Evolutionary conservation across 2,113 vertebrate species (phyloP).

Genomic region (Macquaria australasica): DNA sequence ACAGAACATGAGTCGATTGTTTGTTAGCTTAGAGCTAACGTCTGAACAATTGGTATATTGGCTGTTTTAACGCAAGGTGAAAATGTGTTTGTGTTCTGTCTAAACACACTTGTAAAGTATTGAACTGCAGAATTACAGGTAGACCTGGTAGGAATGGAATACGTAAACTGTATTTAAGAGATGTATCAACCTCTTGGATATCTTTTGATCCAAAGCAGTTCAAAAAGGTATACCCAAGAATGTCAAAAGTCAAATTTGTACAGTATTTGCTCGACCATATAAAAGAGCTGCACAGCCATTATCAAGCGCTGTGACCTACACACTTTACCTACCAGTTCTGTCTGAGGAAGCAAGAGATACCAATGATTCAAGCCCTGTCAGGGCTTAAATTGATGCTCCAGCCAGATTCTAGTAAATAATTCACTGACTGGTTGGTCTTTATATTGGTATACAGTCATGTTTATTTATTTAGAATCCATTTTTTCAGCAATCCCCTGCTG

Average conservation of each 20-base stretch:
- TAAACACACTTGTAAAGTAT: not conserved
- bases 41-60: not conserved
- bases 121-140: constrained; percentile 2
- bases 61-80: not conserved
- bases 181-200: not conserved
- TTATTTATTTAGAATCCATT: not conserved
- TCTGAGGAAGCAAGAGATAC: constrained; percentile 7
- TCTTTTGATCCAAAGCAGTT: constrained; percentile 12
- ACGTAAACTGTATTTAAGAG: not conserved
- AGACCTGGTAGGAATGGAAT: not conserved
- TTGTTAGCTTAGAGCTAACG: not conserved
- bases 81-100: not conserved
- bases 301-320: not conserved
- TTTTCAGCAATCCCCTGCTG: not conserved
- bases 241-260: not conserved
- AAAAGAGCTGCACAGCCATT: not conserved
- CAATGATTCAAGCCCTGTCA: constrained; percentile 4
- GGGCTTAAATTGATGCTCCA: not conserved
- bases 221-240: not conserved
- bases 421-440: not conserved
- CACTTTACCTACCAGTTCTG: constrained; percentile 29
- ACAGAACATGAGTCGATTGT: not conserved
- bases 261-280: not conserved
- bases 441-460: not conserved
- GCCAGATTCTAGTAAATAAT: not conserved